Base-by-base conservation (phyloP, 2,888 invertebrate species). In the Tiliacea aurago region DNA sequence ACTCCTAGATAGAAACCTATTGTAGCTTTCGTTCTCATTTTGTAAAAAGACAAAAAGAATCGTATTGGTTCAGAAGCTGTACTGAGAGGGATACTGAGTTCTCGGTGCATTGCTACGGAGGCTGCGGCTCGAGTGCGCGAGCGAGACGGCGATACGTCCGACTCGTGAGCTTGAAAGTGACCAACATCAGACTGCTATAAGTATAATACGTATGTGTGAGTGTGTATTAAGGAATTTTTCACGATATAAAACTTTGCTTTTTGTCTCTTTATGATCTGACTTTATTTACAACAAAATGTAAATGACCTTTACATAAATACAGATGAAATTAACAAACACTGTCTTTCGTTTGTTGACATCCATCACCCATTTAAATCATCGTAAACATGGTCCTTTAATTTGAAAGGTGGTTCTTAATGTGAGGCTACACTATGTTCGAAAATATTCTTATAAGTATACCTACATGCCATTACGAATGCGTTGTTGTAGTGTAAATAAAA, bases 51-150 rank as follows among this genome's bases (percentile, higher is more conserved):
- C 77, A 85, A 91, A 91, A 90, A 89, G 83, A 90, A 88, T 84
- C 84, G 83, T 88, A 90, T 90, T 89, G 88, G 90, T 91, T 89
- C 90, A 88, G 91, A 91, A 92, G 90, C 91, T 91, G 89, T 90
- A 90, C 89, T 85, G 88, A 87, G 86, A 89, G 86, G 84, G 83
- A 84, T 86, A 83, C 81, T 77, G 73, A 84, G 76, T 77, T 77
- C 76, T 87, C 81, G 73, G 78, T 86, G 78, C 86, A 84, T 78
- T 87, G 87, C 89, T 88, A 83, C 87, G 89, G 91, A 92, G 92
- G 90, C 92, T 93, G 93, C 77, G 89, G 84, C 83, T 83, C 80
- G 85, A 84, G 81, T 74, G 91, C 85, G 86, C 76, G 89, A 93
- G 84, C 88, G 89, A 90, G 92, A 93, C 82, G 87, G 87, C 89